Base-by-base conservation (phyloP, 2,113 vertebrate species). In the Carassius gibelio region DNA sequence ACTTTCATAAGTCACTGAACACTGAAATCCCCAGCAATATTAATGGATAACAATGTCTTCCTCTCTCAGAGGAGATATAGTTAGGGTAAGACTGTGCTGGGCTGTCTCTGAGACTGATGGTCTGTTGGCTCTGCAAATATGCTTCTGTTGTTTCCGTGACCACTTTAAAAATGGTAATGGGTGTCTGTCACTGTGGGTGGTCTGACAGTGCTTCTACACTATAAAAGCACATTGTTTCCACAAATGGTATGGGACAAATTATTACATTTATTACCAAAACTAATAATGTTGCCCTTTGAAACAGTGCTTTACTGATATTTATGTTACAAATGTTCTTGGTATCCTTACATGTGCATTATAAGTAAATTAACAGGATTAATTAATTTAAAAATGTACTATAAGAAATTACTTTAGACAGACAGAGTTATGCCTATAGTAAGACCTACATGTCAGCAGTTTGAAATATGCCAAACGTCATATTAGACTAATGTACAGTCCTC, bases 161-260 rank as follows among this genome's bases (percentile, higher is more conserved):
- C 61, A 26, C 42, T 81, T 79, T 85, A 42, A 52, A 85, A 68
- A 71, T 79, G 59, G 19, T 61, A 36, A n/a, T 23, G 36, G 34
- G 55, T 64, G 78, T 57, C 36, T 17, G 55, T 45, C 36, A 71
- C 64, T 30, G 64, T 85, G 76, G 75, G 84, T 71, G 84, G 76
- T 80, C 64, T 69, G 10, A 23, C 48, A 71, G 17, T 36, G 52
- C n/a, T 55, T 23, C 19, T 69, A 75, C 64, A 69, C 8, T 77
- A 62, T 42, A 80, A 21, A 42, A 19, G 61, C 75, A 38, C 34
- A 61, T 61, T 78, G 76, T 79, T 62, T 79, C 57, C 57, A 42
- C 38, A 57, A 61, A n/a, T 72, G 13, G n/a, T 19, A 72, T 42
- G n/a, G 17, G 19, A 45, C 5, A 45, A 62, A 72, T 72, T 21